A percentile compares a stretch with the other conserved stretches of the same genome.
These are phyloP conservation scores for Passer domesticus DNA, from an alignment of 2,113 vertebrate genomes.

Conservation along the genomic window DNA sequence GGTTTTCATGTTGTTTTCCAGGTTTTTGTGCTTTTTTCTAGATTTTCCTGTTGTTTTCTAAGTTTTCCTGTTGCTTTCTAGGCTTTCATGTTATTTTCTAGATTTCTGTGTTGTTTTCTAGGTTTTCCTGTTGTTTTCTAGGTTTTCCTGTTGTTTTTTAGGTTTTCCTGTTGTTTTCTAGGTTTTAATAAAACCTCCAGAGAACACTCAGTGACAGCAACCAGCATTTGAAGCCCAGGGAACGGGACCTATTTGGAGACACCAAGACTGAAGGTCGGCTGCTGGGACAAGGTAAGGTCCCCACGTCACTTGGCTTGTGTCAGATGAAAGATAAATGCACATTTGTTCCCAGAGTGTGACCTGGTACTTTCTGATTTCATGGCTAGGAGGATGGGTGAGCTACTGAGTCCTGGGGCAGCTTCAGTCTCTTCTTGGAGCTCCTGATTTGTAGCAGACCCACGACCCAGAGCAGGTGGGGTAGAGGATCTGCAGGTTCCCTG, in stretches of 20 bases:
- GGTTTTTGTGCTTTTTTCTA: background rate
- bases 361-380: background rate
- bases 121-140: background rate
- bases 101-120: background rate
- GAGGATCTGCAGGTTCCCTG: background rate
- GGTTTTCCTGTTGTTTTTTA: background rate
- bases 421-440: background rate
- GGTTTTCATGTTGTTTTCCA: background rate
- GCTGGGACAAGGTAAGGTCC: background rate
- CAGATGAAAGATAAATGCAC: background rate
- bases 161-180: background rate
- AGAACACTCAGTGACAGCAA: fast-evolving
- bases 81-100: background rate
- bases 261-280: fast-evolving
- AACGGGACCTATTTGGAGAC: background rate
- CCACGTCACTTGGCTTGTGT: fast-evolving
- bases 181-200: background rate
- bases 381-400: background rate
- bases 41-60: background rate
- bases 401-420: background rate
- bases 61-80: background rate
- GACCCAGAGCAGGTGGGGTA: background rate
- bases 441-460: background rate
- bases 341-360: background rate
- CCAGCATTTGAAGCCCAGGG: background rate